Percentiles rank a stretch among this genome's conserved stretches.
phyloP scores from a whole-genome alignment of 2,797 vertebrate species.

The Enteromius fasciolatus region DNA sequence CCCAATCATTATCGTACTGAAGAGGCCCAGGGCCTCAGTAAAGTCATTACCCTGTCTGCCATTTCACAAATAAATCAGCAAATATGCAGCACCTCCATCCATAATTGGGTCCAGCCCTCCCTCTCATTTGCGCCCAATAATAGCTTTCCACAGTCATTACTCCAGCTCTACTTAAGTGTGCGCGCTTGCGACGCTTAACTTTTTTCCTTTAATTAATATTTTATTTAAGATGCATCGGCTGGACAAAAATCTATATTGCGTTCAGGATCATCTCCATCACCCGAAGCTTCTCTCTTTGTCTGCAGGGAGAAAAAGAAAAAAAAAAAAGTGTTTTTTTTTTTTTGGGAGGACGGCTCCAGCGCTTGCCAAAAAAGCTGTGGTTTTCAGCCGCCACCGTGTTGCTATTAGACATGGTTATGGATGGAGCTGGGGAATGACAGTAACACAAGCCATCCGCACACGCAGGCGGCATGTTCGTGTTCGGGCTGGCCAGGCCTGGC shows the following conservation, averaged over 20 bases:
- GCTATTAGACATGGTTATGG: slow-evolving; percentile 63
- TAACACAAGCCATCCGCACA: slow-evolving; percentile 58
- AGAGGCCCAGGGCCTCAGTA: slow-evolving; percentile 44
- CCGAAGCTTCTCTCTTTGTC: slow-evolving; percentile 11
- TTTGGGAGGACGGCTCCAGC: slow-evolving; percentile 9
- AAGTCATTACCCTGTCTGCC: slow-evolving; percentile 62
- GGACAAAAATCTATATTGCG: slow-evolving; percentile 8
- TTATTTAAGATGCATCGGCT: slow-evolving; percentile 18
- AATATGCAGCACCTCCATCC: slow-evolving; percentile 48
- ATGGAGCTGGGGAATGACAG: slow-evolving; percentile 56
- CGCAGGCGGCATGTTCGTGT: slow-evolving; percentile 34
- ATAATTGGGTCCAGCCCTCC: slow-evolving; percentile 52
- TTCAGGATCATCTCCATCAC: slow-evolving; percentile 7
- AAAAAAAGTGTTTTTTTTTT: slow-evolving; percentile 45
- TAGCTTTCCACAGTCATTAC: slow-evolving; percentile 50
- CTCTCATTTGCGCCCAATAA: slow-evolving; percentile 57
- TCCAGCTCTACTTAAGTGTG: slow-evolving; percentile 34
- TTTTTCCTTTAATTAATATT: slow-evolving; percentile 40
- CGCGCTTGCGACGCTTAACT: slow-evolving; percentile 18
- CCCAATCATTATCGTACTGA: slow-evolving; percentile 48
- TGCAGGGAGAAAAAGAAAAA: neutral
- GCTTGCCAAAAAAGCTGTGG: slow-evolving; percentile 61
- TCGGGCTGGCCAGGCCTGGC: slow-evolving; percentile 51
- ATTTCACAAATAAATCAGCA: slow-evolving; percentile 60
- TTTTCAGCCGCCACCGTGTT: slow-evolving; percentile 56